A percentile compares a stretch with the other conserved stretches of the same genome.
Conservation (phyloP, 2,797 vertebrate species). For the Taenioides sp. region DNA sequence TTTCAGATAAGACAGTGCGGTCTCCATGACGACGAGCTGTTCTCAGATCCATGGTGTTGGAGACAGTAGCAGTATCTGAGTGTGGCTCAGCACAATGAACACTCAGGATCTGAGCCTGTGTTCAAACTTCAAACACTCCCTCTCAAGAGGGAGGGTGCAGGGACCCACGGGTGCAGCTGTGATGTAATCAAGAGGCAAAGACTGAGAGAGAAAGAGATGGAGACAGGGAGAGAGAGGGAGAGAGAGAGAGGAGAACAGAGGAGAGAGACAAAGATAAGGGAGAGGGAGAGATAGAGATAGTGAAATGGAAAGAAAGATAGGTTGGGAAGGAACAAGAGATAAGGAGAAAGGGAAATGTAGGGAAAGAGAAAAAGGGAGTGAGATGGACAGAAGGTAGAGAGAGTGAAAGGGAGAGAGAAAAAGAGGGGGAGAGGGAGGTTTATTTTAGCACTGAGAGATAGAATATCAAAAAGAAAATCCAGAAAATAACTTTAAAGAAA, state of each 20-base stretch:
- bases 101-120: constrained; percentile 10
- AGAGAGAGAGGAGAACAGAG: too few species aligned
- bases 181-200: constrained; percentile 58
- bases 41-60: neutral
- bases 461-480: too few species aligned
- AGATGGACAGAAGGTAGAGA: neutral
- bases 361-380: too few species aligned
- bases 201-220: neutral
- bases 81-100: constrained; percentile 4
- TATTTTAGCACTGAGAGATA: too few species aligned
- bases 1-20: too few species aligned
- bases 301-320: neutral
- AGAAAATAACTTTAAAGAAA: too few species aligned
- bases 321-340: too few species aligned
- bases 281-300: neutral
- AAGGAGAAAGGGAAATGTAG: too few species aligned
- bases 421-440: neutral
- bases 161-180: constrained; percentile 48
- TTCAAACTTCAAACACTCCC: constrained; percentile 24
- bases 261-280: too few species aligned
- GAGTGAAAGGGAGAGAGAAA: neutral
- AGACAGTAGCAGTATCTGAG: neutral
- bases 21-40: neutral
- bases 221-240: too few species aligned
- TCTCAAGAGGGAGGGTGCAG: constrained; percentile 21